These are phyloP conservation scores for Eubucco bourcierii DNA, from an alignment of 2,113 vertebrate genomes.

Conservation along the genomic window DNA sequence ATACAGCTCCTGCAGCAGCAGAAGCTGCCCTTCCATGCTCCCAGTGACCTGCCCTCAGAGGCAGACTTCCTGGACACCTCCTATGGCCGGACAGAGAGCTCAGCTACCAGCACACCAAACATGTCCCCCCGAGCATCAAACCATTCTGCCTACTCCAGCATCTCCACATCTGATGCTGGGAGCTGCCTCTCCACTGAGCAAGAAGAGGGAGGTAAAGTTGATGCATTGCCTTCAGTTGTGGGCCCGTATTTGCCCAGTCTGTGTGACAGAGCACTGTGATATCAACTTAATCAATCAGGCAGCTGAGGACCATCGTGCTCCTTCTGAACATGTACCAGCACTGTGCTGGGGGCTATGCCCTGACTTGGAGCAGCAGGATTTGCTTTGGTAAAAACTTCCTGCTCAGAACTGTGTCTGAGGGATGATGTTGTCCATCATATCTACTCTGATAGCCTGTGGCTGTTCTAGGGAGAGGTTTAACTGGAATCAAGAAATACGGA, in stretches of 20 bases:
- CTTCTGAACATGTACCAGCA: background rate
- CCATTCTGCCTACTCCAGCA: constrained; percentile 83
- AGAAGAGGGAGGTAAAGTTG: constrained; percentile 83
- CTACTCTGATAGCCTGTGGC: background rate
- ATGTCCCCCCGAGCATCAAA: constrained; percentile 91
- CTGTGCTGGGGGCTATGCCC: background rate
- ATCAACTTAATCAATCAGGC: background rate
- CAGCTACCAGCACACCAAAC: constrained; percentile 88
- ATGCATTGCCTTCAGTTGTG: background rate
- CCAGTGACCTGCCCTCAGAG: constrained; percentile 74
- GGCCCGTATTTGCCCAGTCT: background rate
- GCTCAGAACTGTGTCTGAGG: background rate
- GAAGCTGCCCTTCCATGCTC: constrained; percentile 81
- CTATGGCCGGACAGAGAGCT: constrained; percentile 81
- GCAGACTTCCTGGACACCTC: constrained; percentile 81
- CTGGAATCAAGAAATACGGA: background rate
- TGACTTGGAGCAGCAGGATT: background rate
- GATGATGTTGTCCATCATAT: background rate
- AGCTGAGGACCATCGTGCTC: background rate
- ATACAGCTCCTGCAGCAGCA: constrained; percentile 90
- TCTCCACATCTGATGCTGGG: constrained; percentile 83
- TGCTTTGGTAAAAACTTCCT: background rate
- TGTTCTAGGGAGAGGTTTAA: background rate
- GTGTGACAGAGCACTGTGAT: background rate
- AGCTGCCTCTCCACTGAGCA: constrained; percentile 82